Conservation (phyloP, 2,888 invertebrate genomes). For the Agonopterix arenella region DNA sequence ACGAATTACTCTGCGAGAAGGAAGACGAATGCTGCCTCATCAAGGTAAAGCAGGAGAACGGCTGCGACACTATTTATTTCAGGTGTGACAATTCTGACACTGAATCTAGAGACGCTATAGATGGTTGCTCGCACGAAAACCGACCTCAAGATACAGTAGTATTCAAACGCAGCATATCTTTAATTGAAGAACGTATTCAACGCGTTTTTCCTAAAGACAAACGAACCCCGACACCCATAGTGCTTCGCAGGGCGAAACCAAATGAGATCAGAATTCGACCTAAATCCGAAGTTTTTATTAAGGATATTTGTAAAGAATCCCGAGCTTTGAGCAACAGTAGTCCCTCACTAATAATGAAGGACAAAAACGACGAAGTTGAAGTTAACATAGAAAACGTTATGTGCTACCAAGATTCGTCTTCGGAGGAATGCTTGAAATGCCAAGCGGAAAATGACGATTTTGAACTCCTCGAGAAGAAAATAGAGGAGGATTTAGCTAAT, state of each 20-base stretch:
- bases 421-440: constrained; percentile 59
- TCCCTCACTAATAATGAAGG: constrained; percentile 40
- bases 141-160: constrained; percentile 50
- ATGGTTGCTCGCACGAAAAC: constrained; percentile 27
- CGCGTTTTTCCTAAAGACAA: constrained; percentile 53
- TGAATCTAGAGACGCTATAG: constrained; percentile 54
- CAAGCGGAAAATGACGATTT: constrained; percentile 54
- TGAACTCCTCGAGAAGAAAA: constrained; percentile 51
- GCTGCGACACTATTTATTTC: constrained; percentile 63
- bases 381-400: constrained; percentile 61
- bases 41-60: constrained; percentile 63
- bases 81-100: constrained; percentile 60
- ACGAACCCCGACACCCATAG: constrained; percentile 20
- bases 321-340: constrained; percentile 53
- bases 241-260: constrained; percentile 15
- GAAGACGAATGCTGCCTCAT: constrained; percentile 68
- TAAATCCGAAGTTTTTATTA: constrained; percentile 40
- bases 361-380: constrained; percentile 42
- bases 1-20: constrained; percentile 66
- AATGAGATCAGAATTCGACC: constrained; percentile 26
- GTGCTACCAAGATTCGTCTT: constrained; percentile 64
- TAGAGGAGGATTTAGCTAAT: constrained; percentile 50
- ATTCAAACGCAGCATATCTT: constrained; percentile 60
- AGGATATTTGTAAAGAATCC: constrained; percentile 31
- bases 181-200: constrained; percentile 59